Base-by-base conservation (phyloP, 2,113 vertebrate species). In the Neopipo cinnamomea region DNA sequence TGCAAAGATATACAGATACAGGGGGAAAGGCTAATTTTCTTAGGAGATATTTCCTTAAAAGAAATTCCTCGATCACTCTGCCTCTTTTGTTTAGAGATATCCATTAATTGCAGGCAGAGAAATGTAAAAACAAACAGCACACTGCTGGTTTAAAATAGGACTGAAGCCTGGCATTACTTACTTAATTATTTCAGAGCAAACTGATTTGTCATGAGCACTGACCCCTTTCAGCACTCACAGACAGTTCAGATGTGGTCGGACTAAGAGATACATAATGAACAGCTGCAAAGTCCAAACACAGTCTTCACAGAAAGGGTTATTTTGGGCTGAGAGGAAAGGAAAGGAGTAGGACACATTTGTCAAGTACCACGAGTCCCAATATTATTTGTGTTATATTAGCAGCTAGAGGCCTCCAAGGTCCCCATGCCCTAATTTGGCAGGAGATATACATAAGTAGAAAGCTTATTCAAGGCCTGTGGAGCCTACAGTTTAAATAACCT, bases 111-210 rank as follows among this genome's bases (percentile, higher is more conserved):
- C 41, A 86, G 39, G 59, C 52, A 92, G 44, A 83, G 37, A 95
- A 91, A 85, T 0, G 1, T 17, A 49, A 86, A 90, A 74, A 28
- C 1, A 0, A 83, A 68, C 14, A 83, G 25, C 2, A 1, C 31
- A 12, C 37, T 47, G 58, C 27, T 81, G 56, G 46, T 74, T 92
- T 91, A 81, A 95, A 94, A 62, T 4, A 81, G 68, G 75, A 73
- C 70, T 67, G 39, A 33, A 74, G 78, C 47, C 39, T 49, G 20
- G 58, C 0, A 0, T 71, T 53, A 66, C 33, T 87, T 55, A 61
- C 55, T 68, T 94, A 89, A 92, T 95, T 95, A 95, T 84, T 94
- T 92, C 75, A 90, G 88, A 90, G 86, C 35, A 91, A 95, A 96
- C 49, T 84, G 93, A 96, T 95, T 91, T 76, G 62, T 75, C 77